Evolutionary conservation across 2,888 invertebrate species (phyloP), one percentile per base, ranked within the genome.

Genomic region (Plagodis dolabraria): DNA sequence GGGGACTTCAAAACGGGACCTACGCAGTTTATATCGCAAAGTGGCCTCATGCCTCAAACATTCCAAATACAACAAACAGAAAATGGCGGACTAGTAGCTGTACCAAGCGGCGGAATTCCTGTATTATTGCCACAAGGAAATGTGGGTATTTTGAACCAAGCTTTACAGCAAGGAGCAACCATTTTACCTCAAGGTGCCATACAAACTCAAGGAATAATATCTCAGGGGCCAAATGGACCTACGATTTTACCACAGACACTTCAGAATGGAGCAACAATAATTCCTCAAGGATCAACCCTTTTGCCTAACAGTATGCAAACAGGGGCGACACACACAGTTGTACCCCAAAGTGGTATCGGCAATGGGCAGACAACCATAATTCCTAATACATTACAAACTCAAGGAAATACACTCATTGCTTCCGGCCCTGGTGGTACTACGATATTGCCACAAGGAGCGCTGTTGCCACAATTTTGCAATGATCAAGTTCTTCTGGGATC

Each of bases 401-500:
- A 94, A 80, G 93, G 94, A 33, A 91, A 90, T 67, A 84, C 92
- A 11, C 71, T 93, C n/a, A 92, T 93, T 66, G 91, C 94, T 8
- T 86, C 93, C 45, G 87, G 85, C 10, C 77, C 94, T 43, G 94
- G 95, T 2, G 93, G 67, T 11, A 62, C 95, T 2, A 89, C 95
- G 5, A 94, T 95, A 63, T 89, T 95, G 54, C 94, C 94, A 1
- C 94, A 94, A 83, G 92, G 94, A 47, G 91, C 95, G 47, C 71
- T 93, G 49, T 71, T 93, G 51, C 93, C 93, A 6, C 93, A 93
- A 67, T 93, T 93, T 72, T 93, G 93, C 64, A 93, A 93, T 69
- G 95, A 95, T 70, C 95, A 95, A 83, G 89, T 95, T 43, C 82
- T 95, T 33, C 83, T 95, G 2, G 95, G 95, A 35, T 94, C 94